Percentiles rank a stretch among this genome's conserved stretches.
These are phyloP conservation scores for Pelochelys cantorii DNA, from an alignment of 2,797 vertebrate species.

Conservation along the genomic window DNA sequence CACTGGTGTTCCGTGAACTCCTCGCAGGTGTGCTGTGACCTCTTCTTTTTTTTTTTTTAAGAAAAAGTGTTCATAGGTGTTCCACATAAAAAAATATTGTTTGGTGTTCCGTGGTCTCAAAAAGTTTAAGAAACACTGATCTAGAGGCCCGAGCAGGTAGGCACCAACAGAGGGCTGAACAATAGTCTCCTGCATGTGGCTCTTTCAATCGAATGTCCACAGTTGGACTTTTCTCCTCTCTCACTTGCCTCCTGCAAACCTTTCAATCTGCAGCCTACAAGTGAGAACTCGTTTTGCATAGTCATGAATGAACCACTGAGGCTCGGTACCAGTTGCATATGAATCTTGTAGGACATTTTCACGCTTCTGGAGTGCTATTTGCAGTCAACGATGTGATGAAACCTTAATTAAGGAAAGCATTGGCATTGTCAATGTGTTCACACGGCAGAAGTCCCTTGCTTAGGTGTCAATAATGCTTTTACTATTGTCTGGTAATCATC, in stretches of 20 bases:
- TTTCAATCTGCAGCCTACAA: background rate
- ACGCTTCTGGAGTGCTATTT: background rate
- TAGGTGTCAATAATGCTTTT: background rate
- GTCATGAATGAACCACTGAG: background rate
- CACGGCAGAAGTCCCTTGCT: background rate
- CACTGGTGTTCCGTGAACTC: too few species aligned
- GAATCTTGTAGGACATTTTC: slow-evolving; percentile 15
- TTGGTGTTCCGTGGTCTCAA: too few species aligned
- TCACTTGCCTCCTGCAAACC: background rate
- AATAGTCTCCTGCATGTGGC: background rate
- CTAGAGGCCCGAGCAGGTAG: background rate
- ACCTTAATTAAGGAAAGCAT: background rate
- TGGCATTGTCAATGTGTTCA: background rate
- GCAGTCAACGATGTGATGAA: slow-evolving; percentile 36
- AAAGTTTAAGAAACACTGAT: background rate
- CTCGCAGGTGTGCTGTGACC: too few species aligned
- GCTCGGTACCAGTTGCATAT: background rate
- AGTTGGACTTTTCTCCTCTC: rapidly evolving
- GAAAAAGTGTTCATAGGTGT: too few species aligned
- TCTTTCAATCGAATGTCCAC: background rate
- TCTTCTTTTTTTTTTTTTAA: too few species aligned
- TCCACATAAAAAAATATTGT: too few species aligned
- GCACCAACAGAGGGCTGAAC: background rate
- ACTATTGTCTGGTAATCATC: background rate
- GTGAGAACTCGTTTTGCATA: background rate